Percentiles rank a stretch among this genome's conserved stretches.
Conservation (phyloP, 2,888 invertebrate species). For the Leptinotarsa juncta region DNA sequence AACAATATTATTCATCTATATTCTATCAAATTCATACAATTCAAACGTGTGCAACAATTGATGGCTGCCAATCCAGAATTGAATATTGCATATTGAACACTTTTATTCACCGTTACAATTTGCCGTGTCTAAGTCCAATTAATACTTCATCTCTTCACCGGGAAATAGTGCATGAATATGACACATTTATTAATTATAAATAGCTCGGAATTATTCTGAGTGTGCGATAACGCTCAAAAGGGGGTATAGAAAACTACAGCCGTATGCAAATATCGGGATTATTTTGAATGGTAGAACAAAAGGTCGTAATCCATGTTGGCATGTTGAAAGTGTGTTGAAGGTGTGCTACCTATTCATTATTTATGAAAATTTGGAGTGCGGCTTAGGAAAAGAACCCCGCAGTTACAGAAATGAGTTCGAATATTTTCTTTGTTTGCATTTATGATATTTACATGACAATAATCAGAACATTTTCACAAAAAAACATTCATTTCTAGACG, state of each 20-base stretch:
- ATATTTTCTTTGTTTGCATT: no score
- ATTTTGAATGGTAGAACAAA: neutral
- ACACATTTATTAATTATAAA: constrained; percentile 12
- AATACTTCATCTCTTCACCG: neutral
- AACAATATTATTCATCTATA: no score
- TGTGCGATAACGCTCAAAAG: neutral
- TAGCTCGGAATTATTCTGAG: neutral
- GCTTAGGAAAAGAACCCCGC: neutral
- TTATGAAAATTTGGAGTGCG: neutral
- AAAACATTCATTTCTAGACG: no score
- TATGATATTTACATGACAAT: no score
- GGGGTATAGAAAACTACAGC: neutral
- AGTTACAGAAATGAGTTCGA: neutral
- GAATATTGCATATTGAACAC: constrained; percentile 4
- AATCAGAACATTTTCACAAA: no score
- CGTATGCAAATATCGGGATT: constrained; percentile 4
- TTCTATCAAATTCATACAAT: neutral
- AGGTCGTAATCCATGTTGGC: neutral
- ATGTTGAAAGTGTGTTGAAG: constrained; percentile 3
- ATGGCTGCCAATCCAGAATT: neutral
- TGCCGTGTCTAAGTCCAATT: neutral
- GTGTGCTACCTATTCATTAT: neutral
- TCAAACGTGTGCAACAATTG: neutral
- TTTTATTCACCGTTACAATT: neutral
- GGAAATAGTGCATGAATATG: constrained; percentile 9